Percentiles rank a stretch among this genome's conserved stretches.
Evolutionary conservation across 2,888 invertebrate genomes (phyloP).

Genomic region (Epsilonema sp.): DNA sequence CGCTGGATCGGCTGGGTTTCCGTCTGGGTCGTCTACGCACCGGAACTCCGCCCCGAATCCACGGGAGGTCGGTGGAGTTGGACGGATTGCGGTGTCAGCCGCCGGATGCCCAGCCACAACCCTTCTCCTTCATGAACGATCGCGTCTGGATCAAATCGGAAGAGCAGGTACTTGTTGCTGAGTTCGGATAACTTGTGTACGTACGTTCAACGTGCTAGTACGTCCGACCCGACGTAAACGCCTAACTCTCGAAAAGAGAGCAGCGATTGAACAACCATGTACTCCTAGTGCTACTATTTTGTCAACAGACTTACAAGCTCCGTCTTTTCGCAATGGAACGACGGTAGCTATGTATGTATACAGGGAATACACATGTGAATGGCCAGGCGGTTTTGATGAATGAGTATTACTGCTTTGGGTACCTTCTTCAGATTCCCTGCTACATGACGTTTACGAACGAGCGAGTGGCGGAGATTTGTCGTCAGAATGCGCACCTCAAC

Average conservation of each 20-base stretch:
- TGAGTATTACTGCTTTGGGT: conserved; percentile 56
- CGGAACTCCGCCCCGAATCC: conserved; percentile 59
- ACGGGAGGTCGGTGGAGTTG: conserved; percentile 47
- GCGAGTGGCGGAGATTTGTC: conserved; percentile 45
- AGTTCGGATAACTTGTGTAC: not conserved
- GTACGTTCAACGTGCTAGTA: no score
- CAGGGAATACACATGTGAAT: no score
- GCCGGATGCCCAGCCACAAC: conserved; percentile 24
- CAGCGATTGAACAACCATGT: not conserved
- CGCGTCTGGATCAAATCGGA: conserved; percentile 39
- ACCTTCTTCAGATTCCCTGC: conserved; percentile 46
- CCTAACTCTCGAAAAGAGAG: not conserved
- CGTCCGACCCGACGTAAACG: no score
- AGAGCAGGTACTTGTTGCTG: conserved; percentile 30
- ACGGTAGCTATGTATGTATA: no score
- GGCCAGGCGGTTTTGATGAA: no score
- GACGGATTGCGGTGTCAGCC: conserved; percentile 14
- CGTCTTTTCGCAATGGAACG: no score
- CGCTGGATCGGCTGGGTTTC: conserved; percentile 49
- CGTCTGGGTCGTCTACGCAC: conserved; percentile 60
- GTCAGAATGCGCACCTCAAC: conserved; percentile 51
- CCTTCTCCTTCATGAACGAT: conserved; percentile 35
- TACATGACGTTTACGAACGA: conserved; percentile 49
- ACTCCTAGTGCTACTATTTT: no score
- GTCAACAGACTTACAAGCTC: no score